A percentile compares a stretch with the other conserved stretches of the same genome.
phyloP scores from a whole-genome alignment of 2,888 invertebrate genomes.

The Barypeithes pellucidus region DNA sequence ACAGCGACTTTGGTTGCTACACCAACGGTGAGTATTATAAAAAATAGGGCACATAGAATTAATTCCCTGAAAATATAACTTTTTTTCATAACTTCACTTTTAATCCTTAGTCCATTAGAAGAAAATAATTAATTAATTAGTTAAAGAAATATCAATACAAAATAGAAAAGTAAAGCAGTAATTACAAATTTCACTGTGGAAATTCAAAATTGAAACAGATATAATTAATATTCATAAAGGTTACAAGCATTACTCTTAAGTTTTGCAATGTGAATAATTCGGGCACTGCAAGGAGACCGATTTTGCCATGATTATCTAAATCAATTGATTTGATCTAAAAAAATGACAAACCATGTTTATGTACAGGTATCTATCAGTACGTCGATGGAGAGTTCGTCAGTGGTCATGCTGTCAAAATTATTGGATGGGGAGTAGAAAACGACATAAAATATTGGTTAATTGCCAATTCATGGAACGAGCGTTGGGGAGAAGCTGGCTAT shows the following conservation, averaged over 20 bases:
- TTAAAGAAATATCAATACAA: too few species aligned
- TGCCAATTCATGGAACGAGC: conserved; percentile 93
- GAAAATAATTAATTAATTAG: too few species aligned
- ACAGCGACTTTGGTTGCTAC: conserved; percentile 79
- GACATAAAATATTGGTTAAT: conserved; percentile 89
- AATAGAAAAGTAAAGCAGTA: too few species aligned
- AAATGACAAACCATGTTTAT: background rate
- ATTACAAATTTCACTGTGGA: too few species aligned
- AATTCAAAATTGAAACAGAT: too few species aligned
- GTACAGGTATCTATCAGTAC: conserved; percentile 80
- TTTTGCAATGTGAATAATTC: too few species aligned
- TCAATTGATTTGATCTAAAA: background rate
- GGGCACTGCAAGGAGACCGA: too few species aligned
- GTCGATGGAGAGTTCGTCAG: conserved; percentile 81
- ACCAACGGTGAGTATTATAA: background rate
- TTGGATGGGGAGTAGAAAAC: conserved; percentile 88
- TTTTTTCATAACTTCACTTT: too few species aligned
- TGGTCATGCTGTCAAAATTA: conserved; percentile 88
- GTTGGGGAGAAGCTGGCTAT: conserved; percentile 92
- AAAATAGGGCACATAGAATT: background rate
- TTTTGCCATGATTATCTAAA: too few species aligned
- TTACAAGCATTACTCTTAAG: too few species aligned
- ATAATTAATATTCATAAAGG: too few species aligned
- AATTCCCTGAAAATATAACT: background rate
- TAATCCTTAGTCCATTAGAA: too few species aligned